Conservation (phyloP, 2,797 vertebrate species). For the Phyllotis vaccarum region DNA sequence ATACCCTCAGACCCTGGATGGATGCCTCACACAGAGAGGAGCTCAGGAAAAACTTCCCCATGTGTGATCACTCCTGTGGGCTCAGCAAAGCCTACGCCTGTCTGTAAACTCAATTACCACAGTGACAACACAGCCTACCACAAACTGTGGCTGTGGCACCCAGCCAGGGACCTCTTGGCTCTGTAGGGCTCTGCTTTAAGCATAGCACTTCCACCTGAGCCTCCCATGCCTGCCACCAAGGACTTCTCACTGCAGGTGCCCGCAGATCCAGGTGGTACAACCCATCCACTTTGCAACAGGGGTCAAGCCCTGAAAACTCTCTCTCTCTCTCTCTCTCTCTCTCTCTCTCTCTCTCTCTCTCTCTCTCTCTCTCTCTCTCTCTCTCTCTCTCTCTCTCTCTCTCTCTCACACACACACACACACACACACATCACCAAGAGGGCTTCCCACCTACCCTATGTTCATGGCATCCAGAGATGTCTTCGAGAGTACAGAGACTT, state of each 20-base stretch:
- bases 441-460: background rate
- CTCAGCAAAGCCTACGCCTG: accelerated
- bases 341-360: too few species aligned
- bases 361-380: too few species aligned
- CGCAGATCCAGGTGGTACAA: too few species aligned
- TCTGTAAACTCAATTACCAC: background rate
- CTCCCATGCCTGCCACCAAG: too few species aligned
- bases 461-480: background rate
- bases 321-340: background rate
- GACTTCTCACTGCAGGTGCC: too few species aligned
- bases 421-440: background rate
- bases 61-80: background rate
- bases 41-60: accelerated
- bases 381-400: too few species aligned
- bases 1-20: background rate
- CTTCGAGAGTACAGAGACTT: background rate
- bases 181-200: background rate
- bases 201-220: background rate
- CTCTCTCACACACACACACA: too few species aligned
- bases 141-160: conserved; percentile 61
- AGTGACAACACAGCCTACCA: background rate
- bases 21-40: accelerated
- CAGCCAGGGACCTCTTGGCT: conserved; percentile 16
- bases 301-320: background rate
- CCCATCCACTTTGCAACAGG: background rate